Evolutionary conservation across 2,797 vertebrate genomes (phyloP).

Genomic region (Syngnathus acus): DNA sequence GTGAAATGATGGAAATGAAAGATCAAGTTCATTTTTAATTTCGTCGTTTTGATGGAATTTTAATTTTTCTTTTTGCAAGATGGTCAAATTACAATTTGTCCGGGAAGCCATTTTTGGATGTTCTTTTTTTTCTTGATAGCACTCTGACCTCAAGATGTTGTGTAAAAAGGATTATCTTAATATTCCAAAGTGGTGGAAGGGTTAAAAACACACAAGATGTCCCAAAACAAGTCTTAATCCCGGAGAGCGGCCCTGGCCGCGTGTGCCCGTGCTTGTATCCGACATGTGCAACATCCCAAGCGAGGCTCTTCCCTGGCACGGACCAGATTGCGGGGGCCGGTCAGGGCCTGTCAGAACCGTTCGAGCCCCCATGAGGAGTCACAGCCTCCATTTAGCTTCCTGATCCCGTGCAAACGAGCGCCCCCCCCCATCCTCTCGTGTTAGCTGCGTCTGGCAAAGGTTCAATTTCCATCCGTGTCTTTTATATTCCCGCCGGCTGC

Average conservation of each 20-base stretch:
- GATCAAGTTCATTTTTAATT: background rate
- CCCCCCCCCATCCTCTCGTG: conserved; percentile 81
- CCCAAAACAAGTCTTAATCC: conserved; percentile 3
- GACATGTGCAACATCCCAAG: conserved; percentile 53
- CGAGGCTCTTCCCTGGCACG: conserved; percentile 68
- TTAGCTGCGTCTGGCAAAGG: conserved; percentile 81
- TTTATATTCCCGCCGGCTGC: conserved; percentile 87
- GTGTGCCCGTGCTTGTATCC: conserved; percentile 15
- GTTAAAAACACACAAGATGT: conserved; percentile 1
- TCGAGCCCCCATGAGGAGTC: conserved; percentile 65
- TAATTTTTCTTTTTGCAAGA: background rate
- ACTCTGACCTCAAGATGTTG: background rate
- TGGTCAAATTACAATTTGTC: background rate
- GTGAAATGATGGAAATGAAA: conserved; percentile 1
- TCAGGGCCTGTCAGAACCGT: conserved; percentile 10
- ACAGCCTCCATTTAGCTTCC: conserved; percentile 80
- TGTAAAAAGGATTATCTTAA: background rate
- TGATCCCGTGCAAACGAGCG: conserved; percentile 79
- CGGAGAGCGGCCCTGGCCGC: background rate
- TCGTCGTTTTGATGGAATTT: background rate
- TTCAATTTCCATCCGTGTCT: conserved; percentile 88
- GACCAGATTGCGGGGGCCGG: conserved; percentile 66
- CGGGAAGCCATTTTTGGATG: background rate
- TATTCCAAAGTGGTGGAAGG: background rate
- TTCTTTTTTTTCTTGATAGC: background rate